These are phyloP conservation scores for Cephalotes varians DNA, from an alignment of 2,888 invertebrate genomes.

Conservation along the genomic window DNA sequence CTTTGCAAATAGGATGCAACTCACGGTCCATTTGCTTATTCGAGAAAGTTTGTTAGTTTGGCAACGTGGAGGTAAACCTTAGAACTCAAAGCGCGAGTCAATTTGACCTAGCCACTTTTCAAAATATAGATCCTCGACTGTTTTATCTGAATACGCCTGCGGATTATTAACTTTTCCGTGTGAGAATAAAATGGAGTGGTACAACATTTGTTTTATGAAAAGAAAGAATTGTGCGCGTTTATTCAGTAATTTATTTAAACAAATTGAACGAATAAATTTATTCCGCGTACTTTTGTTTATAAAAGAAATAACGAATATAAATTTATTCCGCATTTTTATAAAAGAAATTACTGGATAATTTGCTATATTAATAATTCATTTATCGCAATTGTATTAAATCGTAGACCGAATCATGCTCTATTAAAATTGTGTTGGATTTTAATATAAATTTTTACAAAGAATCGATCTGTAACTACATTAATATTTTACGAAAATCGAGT, in stretches of 20 bases:
- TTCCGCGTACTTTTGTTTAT: not conserved
- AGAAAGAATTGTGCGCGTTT: not conserved
- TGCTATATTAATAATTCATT: not conserved
- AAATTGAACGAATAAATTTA: not conserved
- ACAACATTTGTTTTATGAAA: not conserved
- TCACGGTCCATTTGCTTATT: constrained; percentile 46
- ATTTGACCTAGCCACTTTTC: constrained; percentile 51
- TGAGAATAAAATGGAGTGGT: constrained; percentile 4
- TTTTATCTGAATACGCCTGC: constrained; percentile 15
- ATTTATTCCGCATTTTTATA: not conserved
- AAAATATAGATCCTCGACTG: constrained; percentile 33
- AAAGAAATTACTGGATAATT: not conserved
- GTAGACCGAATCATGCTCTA: not conserved
- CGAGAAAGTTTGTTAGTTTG: constrained; percentile 43
- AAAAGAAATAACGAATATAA: not conserved
- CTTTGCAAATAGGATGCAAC: constrained; percentile 38
- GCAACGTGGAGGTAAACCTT: constrained; percentile 41
- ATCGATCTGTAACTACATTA: not conserved
- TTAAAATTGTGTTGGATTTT: constrained; percentile 1
- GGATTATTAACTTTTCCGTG: constrained; percentile 17
- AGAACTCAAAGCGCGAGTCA: constrained; percentile 43
- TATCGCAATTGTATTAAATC: not conserved
- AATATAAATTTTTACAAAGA: not conserved
- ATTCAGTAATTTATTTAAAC: not conserved
- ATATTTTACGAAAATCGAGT: not conserved